Percentiles rank a stretch among this genome's conserved stretches.
Conservation (phyloP, 1,140 invertebrate genomes). For the Coenobita brevimanus region DNA sequence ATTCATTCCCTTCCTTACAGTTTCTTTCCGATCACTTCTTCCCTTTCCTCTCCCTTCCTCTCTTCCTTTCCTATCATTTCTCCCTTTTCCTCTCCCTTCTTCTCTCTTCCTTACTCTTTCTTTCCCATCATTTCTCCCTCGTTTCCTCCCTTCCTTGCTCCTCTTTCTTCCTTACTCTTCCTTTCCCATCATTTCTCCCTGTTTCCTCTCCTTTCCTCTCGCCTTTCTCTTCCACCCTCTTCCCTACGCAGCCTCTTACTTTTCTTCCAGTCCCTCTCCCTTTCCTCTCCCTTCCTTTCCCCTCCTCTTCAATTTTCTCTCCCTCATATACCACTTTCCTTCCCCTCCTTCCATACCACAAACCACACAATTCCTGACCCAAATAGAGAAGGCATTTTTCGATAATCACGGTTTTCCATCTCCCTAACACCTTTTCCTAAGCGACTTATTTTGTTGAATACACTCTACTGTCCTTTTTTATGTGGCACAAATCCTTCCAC, state of each 20-base stretch:
- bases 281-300: neutral
- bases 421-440: too few relatives aligned
- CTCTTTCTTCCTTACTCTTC: neutral
- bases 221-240: conserved; percentile 7
- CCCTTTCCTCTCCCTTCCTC: neutral
- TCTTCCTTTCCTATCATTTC: neutral
- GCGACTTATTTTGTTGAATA: too few relatives aligned
- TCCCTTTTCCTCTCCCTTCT: neutral
- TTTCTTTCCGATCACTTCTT: too few relatives aligned
- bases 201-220: neutral
- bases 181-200: neutral
- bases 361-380: too few relatives aligned
- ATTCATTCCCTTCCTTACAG: neutral
- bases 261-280: neutral
- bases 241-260: neutral
- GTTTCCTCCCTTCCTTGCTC: neutral
- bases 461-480: neutral
- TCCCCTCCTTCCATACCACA: too few relatives aligned
- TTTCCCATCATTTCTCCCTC: too few relatives aligned
- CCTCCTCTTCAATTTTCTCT: neutral
- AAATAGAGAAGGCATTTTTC: too few relatives aligned
- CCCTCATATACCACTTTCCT: neutral
- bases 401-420: too few relatives aligned
- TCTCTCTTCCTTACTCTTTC: too few relatives aligned
- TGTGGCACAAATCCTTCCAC: neutral